Percentiles rank a stretch among this genome's conserved stretches.
phyloP scores from a whole-genome alignment of 2,888 invertebrate genomes.

The Empis stercorea region DNA sequence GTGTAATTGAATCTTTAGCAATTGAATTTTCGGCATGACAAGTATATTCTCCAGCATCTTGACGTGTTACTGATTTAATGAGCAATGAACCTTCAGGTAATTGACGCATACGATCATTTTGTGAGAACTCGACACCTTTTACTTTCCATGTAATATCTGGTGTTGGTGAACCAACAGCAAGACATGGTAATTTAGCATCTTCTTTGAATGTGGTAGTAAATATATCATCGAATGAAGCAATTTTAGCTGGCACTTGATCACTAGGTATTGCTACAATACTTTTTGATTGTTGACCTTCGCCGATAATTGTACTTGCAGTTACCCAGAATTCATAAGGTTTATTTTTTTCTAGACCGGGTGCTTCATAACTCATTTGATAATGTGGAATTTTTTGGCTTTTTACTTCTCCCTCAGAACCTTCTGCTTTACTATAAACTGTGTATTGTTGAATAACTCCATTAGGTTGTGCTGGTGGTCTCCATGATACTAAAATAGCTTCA shows the following conservation, averaged over 20 bases:
- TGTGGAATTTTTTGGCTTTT: conserved; percentile 67
- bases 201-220: conserved; percentile 86
- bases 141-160: conserved; percentile 85
- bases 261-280: conserved; percentile 76
- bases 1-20: conserved; percentile 84
- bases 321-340: conserved; percentile 90
- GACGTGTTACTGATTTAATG: conserved; percentile 75
- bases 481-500: conserved; percentile 83
- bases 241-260: conserved; percentile 71
- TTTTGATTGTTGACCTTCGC: conserved; percentile 84
- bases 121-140: conserved; percentile 63
- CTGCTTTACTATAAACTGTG: conserved; percentile 77
- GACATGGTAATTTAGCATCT: conserved; percentile 80
- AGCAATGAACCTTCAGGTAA: conserved; percentile 84
- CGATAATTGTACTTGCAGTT: conserved; percentile 85
- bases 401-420: conserved; percentile 50
- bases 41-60: conserved; percentile 88
- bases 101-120: conserved; percentile 70
- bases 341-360: conserved; percentile 66
- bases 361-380: conserved; percentile 77
- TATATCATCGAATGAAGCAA: conserved; percentile 89
- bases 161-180: conserved; percentile 82
- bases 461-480: conserved; percentile 85
- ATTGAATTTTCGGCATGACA: conserved; percentile 87
- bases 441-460: conserved; percentile 90